Evolutionary conservation across 2,888 invertebrate genomes (phyloP).

Genomic region (Leptinotarsa juncta): DNA sequence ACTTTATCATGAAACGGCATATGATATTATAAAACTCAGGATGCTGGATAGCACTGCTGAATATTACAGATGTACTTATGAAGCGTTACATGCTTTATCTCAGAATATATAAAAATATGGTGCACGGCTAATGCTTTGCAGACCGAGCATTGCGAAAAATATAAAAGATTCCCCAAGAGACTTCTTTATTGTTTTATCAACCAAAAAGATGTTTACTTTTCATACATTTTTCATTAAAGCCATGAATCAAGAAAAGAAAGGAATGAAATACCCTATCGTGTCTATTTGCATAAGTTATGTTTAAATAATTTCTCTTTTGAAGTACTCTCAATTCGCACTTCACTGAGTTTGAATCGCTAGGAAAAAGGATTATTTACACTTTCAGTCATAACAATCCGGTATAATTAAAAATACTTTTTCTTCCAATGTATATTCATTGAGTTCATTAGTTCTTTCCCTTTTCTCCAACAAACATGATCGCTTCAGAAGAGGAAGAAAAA

Average conservation of each 20-base stretch:
- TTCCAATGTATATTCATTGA: neutral
- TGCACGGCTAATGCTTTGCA: conserved; percentile 37
- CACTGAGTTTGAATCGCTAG: neutral
- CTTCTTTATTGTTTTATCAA: conserved; percentile 51
- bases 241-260: conserved; percentile 43
- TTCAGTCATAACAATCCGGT: neutral
- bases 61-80: conserved; percentile 34
- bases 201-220: conserved; percentile 51
- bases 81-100: conserved; percentile 34
- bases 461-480: no score
- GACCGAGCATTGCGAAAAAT: conserved; percentile 40
- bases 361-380: conserved; percentile 11
- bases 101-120: conserved; percentile 37
- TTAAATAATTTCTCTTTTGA: conserved; percentile 22
- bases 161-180: conserved; percentile 44
- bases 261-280: conserved; percentile 30
- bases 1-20: conserved; percentile 23
- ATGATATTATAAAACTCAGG: conserved; percentile 18
- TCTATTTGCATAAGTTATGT: conserved; percentile 33
- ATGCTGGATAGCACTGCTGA: conserved; percentile 28
- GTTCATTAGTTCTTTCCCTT: no score
- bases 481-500: no score
- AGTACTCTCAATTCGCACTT: neutral
- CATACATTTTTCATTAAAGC: conserved; percentile 49
- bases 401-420: neutral